Conservation (phyloP, 2,888 invertebrate genomes). For the Priocnemis perturbator region DNA sequence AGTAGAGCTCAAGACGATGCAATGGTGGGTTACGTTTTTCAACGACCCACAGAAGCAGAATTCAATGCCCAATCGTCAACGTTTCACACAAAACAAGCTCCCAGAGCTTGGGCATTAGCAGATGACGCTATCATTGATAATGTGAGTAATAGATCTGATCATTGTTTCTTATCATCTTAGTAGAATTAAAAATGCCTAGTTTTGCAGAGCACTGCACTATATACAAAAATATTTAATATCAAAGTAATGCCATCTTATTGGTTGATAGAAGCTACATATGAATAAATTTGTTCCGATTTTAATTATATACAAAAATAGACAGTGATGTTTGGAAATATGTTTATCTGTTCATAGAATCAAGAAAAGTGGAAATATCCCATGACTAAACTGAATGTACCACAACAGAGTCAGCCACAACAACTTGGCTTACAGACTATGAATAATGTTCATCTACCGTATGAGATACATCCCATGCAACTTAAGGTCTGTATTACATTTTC, state of each 20-base stretch:
- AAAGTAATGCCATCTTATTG: too few relatives aligned
- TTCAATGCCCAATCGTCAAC: slow-evolving; percentile 79
- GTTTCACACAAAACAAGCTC: slow-evolving; percentile 84
- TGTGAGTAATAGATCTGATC: slow-evolving; percentile 76
- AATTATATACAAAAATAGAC: not conserved
- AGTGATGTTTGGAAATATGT: not conserved
- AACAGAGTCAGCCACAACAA: slow-evolving; percentile 79
- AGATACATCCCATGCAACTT: slow-evolving; percentile 72
- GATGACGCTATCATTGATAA: slow-evolving; percentile 91
- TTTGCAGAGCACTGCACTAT: not conserved
- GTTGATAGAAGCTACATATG: too few relatives aligned
- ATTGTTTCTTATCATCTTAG: not conserved
- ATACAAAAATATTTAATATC: too few relatives aligned
- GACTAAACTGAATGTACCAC: slow-evolving; percentile 76
- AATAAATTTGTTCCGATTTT: too few relatives aligned
- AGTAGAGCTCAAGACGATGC: slow-evolving; percentile 88
- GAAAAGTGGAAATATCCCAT: slow-evolving; percentile 90
- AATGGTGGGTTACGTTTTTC: slow-evolving; percentile 94
- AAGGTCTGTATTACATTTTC: slow-evolving; percentile 63
- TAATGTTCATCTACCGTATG: slow-evolving; percentile 73
- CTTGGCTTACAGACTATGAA: slow-evolving; percentile 78
- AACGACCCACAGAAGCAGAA: slow-evolving; percentile 88
- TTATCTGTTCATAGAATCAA: slow-evolving; percentile 81
- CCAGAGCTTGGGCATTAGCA: slow-evolving; percentile 87
- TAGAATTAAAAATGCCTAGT: not conserved